Evolutionary conservation across 37 sponge, comb jelly and placozoan genomes (phyloP), one percentile per base, ranked within the genome.

Genomic region (Aplysina aerophoba): DNA sequence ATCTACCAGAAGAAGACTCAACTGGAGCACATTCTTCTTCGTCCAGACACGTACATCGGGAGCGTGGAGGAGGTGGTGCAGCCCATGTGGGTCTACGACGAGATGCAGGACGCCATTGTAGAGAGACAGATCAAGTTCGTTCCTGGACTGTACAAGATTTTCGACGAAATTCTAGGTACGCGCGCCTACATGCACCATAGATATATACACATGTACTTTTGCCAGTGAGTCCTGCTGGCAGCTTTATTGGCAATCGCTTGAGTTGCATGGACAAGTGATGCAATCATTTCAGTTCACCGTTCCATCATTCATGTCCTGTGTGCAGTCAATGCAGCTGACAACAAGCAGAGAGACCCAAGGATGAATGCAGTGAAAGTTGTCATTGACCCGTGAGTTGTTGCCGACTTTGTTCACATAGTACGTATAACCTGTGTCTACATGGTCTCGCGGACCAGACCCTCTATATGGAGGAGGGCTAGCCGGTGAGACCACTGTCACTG

Each of bases 101-200:
- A 92, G 40, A 93, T 89, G 63, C 84, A 77, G 61, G 79, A 89
- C 15, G 97, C 92, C 36, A 94, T 98, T 50, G 88, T 94, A 11
- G 65, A 88, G 50, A 88, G 85, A 35, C 69, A 87, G 56, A 81
- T 96, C 36, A 94, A 92, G n/a, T 96, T 86, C 87, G 97, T 96
- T 4, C 99, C 99, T 20, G 99, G 99, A 0, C 90, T 98, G 55
- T 98, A 98, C 92, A 98, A 98, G 88, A 98, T 98, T 35, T 98
- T 96, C 68, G 99, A 98, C 68, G 99, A 98, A 78, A 98, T 98
- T 63, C 74, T 97, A 37, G 93, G 93, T 94, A 50, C 54, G 85
- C 72, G 41, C 58, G 39, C 50, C 50, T 11, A 44, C 3, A 8
- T 44, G 8, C 50, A 44, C 50, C 8, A 44, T n/a, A n/a, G n/a